These are phyloP conservation scores for Peromyscus nudipes DNA, from an alignment of 2,797 vertebrate genomes.

Conservation along the genomic window DNA sequence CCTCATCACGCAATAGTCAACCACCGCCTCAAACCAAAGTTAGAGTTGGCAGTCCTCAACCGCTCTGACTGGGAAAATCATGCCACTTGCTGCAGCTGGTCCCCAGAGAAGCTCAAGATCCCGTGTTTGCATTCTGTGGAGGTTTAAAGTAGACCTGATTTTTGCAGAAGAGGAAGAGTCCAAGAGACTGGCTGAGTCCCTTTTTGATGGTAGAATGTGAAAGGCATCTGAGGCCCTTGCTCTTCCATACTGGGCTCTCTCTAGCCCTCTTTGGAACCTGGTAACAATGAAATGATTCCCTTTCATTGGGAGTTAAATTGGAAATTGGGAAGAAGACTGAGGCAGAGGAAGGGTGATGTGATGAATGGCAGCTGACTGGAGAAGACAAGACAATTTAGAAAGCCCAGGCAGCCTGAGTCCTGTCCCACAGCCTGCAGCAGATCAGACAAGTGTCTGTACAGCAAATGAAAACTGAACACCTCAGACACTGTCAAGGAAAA, in stretches of 20 bases:
- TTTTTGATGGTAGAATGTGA: neutral
- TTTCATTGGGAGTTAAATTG: constrained; percentile 20
- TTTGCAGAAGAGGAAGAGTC: neutral
- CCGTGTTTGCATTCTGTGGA: no score
- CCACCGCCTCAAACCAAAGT: neutral
- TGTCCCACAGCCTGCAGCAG: constrained; percentile 53
- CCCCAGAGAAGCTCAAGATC: neutral
- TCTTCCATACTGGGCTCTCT: neutral
- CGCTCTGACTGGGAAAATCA: neutral
- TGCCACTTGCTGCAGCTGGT: neutral
- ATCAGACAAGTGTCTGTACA: constrained; percentile 67
- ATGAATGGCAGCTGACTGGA: constrained; percentile 41
- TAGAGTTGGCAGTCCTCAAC: neutral
- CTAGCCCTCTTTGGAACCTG: neutral
- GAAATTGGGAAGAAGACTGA: constrained; percentile 26
- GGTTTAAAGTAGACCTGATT: neutral
- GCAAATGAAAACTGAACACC: constrained; percentile 63
- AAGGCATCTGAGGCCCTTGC: neutral
- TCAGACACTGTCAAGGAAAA: constrained; percentile 73
- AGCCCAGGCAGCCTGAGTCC: constrained; percentile 56
- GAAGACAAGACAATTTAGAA: constrained; percentile 75
- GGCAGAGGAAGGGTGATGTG: constrained; percentile 31
- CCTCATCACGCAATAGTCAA: neutral
- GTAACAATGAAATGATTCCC: neutral
- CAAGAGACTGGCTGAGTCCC: neutral